These are phyloP conservation scores for Tipula vernalis DNA, from an alignment of 2,888 invertebrate genomes.

Conservation along the genomic window DNA sequence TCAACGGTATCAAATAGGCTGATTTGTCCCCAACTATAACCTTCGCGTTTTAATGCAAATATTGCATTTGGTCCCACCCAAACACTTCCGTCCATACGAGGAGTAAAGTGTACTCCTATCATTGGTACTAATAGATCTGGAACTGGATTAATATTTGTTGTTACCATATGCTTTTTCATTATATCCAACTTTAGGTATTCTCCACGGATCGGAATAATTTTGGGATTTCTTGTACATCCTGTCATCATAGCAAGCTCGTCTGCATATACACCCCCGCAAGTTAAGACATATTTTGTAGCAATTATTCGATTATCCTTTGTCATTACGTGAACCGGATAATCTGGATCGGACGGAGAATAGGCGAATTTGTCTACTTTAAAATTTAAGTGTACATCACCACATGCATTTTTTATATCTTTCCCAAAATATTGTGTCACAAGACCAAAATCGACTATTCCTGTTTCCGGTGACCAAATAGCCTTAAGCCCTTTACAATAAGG, in stretches of 20 bases:
- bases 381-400: conserved; percentile 63
- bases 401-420: conserved; percentile 55
- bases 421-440: conserved; percentile 73
- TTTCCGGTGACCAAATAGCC: conserved; percentile 94
- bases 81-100: conserved; percentile 86
- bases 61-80: conserved; percentile 98
- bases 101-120: conserved; percentile 95
- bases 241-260: conserved; percentile 82
- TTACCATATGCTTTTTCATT: conserved; percentile 63
- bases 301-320: conserved; percentile 36
- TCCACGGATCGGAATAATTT: conserved; percentile 90
- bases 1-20: conserved; percentile 59
- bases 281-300: conserved; percentile 69
- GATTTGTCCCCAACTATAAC: conserved; percentile 73
- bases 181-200: conserved; percentile 81
- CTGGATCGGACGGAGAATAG: conserved; percentile 39
- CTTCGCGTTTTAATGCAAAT: conserved; percentile 87
- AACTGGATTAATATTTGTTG: conserved; percentile 95
- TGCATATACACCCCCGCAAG: conserved; percentile 91
- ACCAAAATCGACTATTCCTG: conserved; percentile 91
- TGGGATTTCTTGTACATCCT: conserved; percentile 61
- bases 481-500: conserved; percentile 80
- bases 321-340: conserved; percentile 50
- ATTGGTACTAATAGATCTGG: conserved; percentile 96
- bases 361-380: conserved; percentile 65